phyloP scores from a whole-genome alignment of 2,888 invertebrate genomes.

The Watsonalla binaria region DNA sequence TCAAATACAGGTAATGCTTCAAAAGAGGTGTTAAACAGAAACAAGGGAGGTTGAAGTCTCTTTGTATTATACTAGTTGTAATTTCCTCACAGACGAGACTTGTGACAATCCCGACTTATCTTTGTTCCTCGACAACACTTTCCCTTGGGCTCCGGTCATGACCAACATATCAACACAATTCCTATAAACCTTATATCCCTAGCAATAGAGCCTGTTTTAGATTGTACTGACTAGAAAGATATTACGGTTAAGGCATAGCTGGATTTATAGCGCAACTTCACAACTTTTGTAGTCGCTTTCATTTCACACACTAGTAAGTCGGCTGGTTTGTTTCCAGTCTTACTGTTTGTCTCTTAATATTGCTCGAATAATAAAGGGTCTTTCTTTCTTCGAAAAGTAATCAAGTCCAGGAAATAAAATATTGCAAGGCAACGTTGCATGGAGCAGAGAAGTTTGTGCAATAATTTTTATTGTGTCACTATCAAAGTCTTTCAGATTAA shows the following conservation, averaged over 20 bases:
- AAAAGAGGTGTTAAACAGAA: slow-evolving; percentile 38
- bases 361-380: background rate
- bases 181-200: slow-evolving; percentile 18
- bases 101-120: slow-evolving; percentile 72
- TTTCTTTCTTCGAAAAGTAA: background rate
- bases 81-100: slow-evolving; percentile 62
- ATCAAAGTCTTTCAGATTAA: too few species aligned
- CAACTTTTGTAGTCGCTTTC: slow-evolving; percentile 67
- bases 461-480: too few species aligned
- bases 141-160: slow-evolving; percentile 52
- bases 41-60: slow-evolving; percentile 41
- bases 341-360: slow-evolving; percentile 30
- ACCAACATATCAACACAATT: slow-evolving; percentile 25
- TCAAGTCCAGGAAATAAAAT: background rate
- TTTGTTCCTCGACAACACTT: slow-evolving; percentile 73
- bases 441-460: background rate
- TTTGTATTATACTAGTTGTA: slow-evolving; percentile 62
- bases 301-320: slow-evolving; percentile 61
- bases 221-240: slow-evolving; percentile 3
- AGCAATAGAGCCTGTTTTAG: slow-evolving; percentile 19
- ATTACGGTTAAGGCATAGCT: slow-evolving; percentile 30
- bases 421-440: background rate
- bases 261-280: slow-evolving; percentile 65
- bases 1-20: slow-evolving; percentile 10
- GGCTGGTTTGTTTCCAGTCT: slow-evolving; percentile 38